Conservation (phyloP, 1,140 invertebrate genomes). For the Drosophila tropicalis region DNA sequence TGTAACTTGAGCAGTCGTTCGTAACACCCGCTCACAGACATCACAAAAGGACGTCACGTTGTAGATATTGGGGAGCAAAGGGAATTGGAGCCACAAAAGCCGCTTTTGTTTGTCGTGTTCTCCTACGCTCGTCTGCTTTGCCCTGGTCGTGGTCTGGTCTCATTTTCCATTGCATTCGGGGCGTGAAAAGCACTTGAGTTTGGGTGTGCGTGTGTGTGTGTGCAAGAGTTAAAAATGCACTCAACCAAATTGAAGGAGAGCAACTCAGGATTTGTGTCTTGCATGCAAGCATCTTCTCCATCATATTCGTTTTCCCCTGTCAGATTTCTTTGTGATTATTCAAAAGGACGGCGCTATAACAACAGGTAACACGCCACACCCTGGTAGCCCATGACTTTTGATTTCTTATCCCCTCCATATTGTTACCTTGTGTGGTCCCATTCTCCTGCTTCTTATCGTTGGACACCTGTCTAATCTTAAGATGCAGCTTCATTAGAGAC, state of each 20-base stretch:
- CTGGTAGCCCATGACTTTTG: conserved; percentile 36
- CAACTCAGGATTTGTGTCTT: conserved; percentile 34
- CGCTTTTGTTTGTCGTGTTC: conserved; percentile 54
- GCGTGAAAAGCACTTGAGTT: conserved; percentile 74
- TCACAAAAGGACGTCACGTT: conserved; percentile 60
- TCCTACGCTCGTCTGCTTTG: conserved; percentile 5
- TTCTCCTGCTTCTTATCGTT: not conserved
- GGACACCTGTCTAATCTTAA: conserved; percentile 33
- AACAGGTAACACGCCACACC: not conserved
- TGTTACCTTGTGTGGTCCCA: conserved; percentile 35
- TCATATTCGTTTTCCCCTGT: conserved; percentile 29
- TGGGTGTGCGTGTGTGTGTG: too few species aligned
- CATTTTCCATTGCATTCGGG: conserved; percentile 38
- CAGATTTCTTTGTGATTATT: conserved; percentile 37
- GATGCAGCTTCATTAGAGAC: conserved; percentile 41
- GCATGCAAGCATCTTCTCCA: not conserved
- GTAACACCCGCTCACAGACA: conserved; percentile 32
- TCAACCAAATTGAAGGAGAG: conserved; percentile 31
- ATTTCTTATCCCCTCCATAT: conserved; percentile 11
- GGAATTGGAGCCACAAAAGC: conserved; percentile 52
- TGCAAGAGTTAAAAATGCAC: conserved; percentile 45
- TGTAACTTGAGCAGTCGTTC: conserved; percentile 64
- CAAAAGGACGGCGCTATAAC: conserved; percentile 10
- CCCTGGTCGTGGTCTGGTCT: not conserved
- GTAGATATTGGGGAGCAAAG: conserved; percentile 2